phyloP scores from a whole-genome alignment of 2,797 vertebrate genomes.

The Sorex maritimensis region DNA sequence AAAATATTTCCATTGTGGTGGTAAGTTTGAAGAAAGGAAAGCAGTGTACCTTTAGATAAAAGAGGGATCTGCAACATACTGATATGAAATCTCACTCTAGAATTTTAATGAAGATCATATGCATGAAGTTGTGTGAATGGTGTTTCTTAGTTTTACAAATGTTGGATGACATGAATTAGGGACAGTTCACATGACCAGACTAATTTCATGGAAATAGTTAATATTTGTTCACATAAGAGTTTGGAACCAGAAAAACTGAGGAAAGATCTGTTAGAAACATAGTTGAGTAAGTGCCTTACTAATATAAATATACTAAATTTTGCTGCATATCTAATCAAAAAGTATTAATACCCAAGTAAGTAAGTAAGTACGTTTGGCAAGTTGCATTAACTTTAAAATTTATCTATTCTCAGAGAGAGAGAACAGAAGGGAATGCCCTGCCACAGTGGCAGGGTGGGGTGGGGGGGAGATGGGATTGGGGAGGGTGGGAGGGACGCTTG shows the following conservation, averaged over 20 bases:
- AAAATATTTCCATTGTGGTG: neutral
- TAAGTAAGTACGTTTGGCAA: conserved; percentile 59
- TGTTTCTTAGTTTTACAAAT: neutral
- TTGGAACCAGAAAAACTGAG: neutral
- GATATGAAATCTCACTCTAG: neutral
- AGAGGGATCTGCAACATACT: neutral
- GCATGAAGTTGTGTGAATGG: neutral
- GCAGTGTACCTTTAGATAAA: neutral
- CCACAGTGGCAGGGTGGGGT: no score
- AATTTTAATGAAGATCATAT: neutral
- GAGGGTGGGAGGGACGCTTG: no score
- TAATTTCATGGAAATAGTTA: neutral
- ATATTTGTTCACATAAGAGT: neutral
- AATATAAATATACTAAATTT: conserved; percentile 65
- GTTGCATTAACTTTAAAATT: conserved; percentile 70
- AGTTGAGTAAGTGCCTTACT: neutral
- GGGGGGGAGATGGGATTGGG: no score
- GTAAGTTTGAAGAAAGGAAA: neutral
- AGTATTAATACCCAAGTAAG: conserved; percentile 53
- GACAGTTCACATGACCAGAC: neutral
- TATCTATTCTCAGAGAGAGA: no score
- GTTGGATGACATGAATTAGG: neutral
- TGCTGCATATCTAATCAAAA: conserved; percentile 59
- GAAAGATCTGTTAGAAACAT: neutral
- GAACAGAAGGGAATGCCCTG: no score